Base-by-base conservation (phyloP, 2,888 invertebrate species). In the Melolontha melolontha region DNA sequence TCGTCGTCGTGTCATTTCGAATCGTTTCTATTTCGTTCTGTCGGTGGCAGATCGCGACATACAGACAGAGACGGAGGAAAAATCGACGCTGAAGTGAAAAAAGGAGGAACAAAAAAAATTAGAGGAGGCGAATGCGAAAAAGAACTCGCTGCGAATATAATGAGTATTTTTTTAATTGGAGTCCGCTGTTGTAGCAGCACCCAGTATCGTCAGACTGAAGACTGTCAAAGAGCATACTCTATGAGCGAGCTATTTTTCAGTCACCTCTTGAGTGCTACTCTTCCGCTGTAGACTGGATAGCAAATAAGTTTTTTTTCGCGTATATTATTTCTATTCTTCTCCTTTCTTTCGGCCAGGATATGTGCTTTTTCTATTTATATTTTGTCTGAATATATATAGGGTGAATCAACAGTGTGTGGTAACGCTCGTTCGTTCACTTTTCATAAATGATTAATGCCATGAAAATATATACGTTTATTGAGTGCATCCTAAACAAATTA, bases 81-180 rank as follows among this genome's bases (percentile, higher is more conserved):
- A 54, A 54, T 34, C 34, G 34, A 34, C 34, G 10, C 34, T 34
- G 34, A 39, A 64, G 14, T 34, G 11, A 29, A 10, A 39, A 17
- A 34, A 54, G n/a, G 29, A 44, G 29, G 8, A 1, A 49, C 5
- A 17, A 17, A 22, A 34, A 16, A 12, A 12, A 10, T 14, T 44
- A 44, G 59, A 11, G 44, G 14, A 17, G 55, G 59, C 44, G 59
- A 42, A 42, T 27, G n/a, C 27, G 59, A 62, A 70, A 74, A 73
- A 73, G 72, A 65, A 72, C 73, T 75, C 44, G 47, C 59, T 47
- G 34, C 47, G 59, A 62, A 62, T 76, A 74, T 76, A 76, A 77
- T 76, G 77, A 77, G 77, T 70, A 74, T 72, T 76, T 78, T 78
- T 78, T 78, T 78, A 78, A 78, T 78, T 78, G 78, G 77, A 76